These are phyloP conservation scores for Mesocricetus auratus DNA, from an alignment of 2,113 vertebrate species.

Conservation along the genomic window DNA sequence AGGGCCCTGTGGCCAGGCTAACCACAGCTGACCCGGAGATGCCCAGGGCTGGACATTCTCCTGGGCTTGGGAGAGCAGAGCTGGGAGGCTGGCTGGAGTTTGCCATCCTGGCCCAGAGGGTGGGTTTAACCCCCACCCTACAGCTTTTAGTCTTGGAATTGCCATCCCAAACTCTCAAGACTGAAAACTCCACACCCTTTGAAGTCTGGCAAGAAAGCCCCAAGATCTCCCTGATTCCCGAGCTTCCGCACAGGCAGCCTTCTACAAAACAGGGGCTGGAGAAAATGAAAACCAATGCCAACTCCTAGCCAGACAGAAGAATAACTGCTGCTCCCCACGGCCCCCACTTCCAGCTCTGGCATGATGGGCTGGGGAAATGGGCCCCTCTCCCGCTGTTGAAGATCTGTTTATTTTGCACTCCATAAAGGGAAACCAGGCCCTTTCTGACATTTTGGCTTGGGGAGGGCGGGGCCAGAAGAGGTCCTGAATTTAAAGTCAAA, in stretches of 20 bases:
- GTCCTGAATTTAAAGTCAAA: slow-evolving; percentile 81
- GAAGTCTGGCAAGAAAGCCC: slow-evolving; percentile 71
- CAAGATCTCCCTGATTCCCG: slow-evolving; percentile 65
- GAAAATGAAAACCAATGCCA: slow-evolving; percentile 82
- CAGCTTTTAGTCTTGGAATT: slow-evolving; percentile 21
- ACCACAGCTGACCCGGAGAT: slow-evolving; percentile 76
- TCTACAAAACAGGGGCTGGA: slow-evolving; percentile 79
- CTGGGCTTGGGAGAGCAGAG: background rate
- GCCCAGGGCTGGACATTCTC: slow-evolving; percentile 44
- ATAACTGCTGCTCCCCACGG: slow-evolving; percentile 56
- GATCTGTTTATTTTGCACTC: slow-evolving; percentile 81
- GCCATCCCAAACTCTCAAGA: slow-evolving; percentile 44
- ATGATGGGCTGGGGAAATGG: slow-evolving; percentile 67
- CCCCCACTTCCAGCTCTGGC: slow-evolving; percentile 72
- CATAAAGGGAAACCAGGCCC: slow-evolving; percentile 83
- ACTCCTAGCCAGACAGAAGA: slow-evolving; percentile 76
- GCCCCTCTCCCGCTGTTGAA: slow-evolving; percentile 71
- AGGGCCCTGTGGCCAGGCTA: slow-evolving; percentile 69
- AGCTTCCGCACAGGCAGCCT: slow-evolving; percentile 64
- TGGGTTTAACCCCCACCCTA: slow-evolving; percentile 57
- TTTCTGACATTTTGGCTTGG: slow-evolving; percentile 78
- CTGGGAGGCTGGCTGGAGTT: background rate
- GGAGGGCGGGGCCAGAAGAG: slow-evolving; percentile 75
- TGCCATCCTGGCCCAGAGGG: background rate
- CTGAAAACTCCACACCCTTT: slow-evolving; percentile 62